Base-by-base conservation (phyloP, 2,113 vertebrate genomes). In the Shinisaurus crocodilurus region DNA sequence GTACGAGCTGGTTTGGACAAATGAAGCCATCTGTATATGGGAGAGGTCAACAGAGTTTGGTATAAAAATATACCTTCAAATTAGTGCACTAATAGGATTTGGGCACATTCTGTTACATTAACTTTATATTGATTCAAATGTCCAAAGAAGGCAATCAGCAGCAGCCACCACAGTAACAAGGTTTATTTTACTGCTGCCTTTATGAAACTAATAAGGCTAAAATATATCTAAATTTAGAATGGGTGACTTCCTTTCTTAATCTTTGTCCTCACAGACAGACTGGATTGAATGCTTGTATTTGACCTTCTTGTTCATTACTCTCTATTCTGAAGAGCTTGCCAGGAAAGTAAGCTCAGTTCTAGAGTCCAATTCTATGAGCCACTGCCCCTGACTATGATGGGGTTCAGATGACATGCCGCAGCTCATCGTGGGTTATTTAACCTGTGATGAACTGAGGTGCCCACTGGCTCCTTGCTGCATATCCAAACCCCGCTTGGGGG, bases 41-140 rank as follows among this genome's bases (percentile, higher is more conserved):
- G 74, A 90, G 1, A 0, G 1, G 65, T 63, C n/a, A 88, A 13
- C 5, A 92, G 82, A 9, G 6, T 37, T 54, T 81, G 89, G 23
- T 70, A 32, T 12, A 88, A 92, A 91, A 88, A 6, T 54, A 43
- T 2, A 81, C 88, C 6, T 89, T 74, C 63, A 83, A 65, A 91
- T 90, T 65, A 91, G 15, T 18, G 5, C 4, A 82, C 3, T 9
- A 91, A 93, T 63, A 2, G 89, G 40, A 85, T 45, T 20, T 84
- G 27, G 27, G 63, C 13, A 8, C 25, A 12, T 85, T 92, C 48
- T 63, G 5, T 23, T 89, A 23, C 7, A 81, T 85, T 83, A 86
- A 63, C 60, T 40, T 92, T 34, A n/a, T 77, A 18, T 86, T 92
- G 37, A 85, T 91, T 89, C 83, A 50, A 79, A 89, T 6, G 65